Percentiles rank a stretch among this genome's conserved stretches.
These are phyloP conservation scores for Saturnia pavonia DNA, from an alignment of 2,888 invertebrate genomes.

Conservation along the genomic window DNA sequence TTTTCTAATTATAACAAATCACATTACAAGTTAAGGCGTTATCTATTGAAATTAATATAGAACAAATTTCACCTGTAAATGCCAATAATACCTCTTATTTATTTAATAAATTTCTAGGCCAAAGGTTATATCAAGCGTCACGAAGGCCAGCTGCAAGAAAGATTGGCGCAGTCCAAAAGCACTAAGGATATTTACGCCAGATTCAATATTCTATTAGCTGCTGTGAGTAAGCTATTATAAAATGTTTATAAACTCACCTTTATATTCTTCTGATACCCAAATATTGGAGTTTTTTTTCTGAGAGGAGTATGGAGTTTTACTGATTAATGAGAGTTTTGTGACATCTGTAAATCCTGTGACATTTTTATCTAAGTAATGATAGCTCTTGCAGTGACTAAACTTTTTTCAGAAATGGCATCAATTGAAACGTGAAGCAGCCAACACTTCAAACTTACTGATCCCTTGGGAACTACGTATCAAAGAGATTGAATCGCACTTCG, in stretches of 20 bases:
- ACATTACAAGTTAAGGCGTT: background rate
- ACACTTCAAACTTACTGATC: constrained; percentile 92
- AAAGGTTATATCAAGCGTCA: constrained; percentile 94
- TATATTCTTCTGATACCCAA: too few species aligned
- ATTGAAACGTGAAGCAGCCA: constrained; percentile 91
- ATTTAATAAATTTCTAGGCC: constrained; percentile 80
- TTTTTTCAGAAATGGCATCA: constrained; percentile 89
- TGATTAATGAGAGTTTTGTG: too few species aligned
- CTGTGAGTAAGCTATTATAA: constrained; percentile 81
- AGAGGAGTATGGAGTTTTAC: too few species aligned
- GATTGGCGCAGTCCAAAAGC: constrained; percentile 93
- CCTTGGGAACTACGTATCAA: constrained; percentile 98
- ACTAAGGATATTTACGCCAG: constrained; percentile 92
- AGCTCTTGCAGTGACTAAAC: background rate
- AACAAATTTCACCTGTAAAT: background rate
- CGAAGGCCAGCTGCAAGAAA: constrained; percentile 93
- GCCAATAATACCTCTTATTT: background rate
- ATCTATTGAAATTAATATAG: background rate
- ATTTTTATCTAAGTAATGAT: background rate
- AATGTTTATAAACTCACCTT: background rate
- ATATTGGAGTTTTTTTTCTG: too few species aligned
- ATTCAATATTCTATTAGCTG: constrained; percentile 89
- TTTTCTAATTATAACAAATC: background rate
- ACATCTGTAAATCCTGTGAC: too few species aligned
- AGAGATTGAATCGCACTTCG: constrained; percentile 98